phyloP scores from a whole-genome alignment of 2,888 invertebrate genomes.

The Girardia tigrina region DNA sequence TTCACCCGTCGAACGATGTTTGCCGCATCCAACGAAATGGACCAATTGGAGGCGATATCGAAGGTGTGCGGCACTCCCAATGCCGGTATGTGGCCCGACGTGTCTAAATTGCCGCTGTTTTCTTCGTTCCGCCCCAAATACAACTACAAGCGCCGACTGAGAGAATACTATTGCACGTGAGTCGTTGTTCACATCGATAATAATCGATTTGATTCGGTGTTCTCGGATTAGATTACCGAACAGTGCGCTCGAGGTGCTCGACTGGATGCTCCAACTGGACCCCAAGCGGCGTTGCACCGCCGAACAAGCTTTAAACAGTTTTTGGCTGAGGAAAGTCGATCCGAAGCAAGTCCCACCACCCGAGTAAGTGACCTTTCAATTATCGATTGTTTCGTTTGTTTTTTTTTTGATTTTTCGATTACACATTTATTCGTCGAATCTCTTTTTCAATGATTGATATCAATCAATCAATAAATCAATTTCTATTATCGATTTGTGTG shows the following conservation, averaged over 20 bases:
- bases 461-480: too few relatives aligned
- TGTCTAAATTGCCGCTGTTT: slow-evolving; percentile 79
- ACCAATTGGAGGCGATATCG: slow-evolving; percentile 83
- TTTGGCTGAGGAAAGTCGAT: slow-evolving; percentile 78
- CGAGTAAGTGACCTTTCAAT: slow-evolving; percentile 54
- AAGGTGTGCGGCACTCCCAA: slow-evolving; percentile 83
- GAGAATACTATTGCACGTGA: slow-evolving; percentile 75
- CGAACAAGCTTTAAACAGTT: slow-evolving; percentile 74
- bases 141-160: slow-evolving; percentile 68
- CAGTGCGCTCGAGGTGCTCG: slow-evolving; percentile 73
- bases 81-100: slow-evolving; percentile 88
- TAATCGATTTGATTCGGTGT: background rate
- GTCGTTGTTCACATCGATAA: slow-evolving; percentile 38
- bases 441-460: too few relatives aligned
- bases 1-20: slow-evolving; percentile 88
- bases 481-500: too few relatives aligned
- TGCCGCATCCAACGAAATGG: slow-evolving; percentile 79
- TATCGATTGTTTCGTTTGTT: too few relatives aligned
- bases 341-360: slow-evolving; percentile 58
- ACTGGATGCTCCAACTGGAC: slow-evolving; percentile 86
- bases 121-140: slow-evolving; percentile 78
- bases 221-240: slow-evolving; percentile 61
- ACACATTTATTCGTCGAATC: too few relatives aligned
- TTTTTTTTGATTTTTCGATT: too few relatives aligned
- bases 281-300: slow-evolving; percentile 82